Base-by-base conservation (phyloP, 2,797 vertebrate genomes). In the Coregonus sp. region DNA sequence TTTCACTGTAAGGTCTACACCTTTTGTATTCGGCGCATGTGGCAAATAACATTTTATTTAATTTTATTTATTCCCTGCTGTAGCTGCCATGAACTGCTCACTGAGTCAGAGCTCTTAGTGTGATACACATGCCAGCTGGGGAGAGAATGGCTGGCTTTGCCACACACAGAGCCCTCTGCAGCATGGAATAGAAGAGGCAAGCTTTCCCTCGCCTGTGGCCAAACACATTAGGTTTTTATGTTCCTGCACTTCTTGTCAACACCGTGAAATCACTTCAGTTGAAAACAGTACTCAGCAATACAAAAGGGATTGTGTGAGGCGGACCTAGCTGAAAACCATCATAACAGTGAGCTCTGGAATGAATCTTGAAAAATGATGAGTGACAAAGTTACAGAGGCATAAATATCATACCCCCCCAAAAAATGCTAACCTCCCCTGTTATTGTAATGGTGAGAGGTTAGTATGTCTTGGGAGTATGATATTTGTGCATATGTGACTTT, bases 211-310 rank as follows among this genome's bases (percentile, higher is more conserved):
- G 71, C 29, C 71, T n/a, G 71, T 72, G 51, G 52, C 51, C 68
- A 72, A 72, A 72, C 51, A 15, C 51, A 72, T 72, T 33, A 72
- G 50, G 70, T 33, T 72, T 51, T 33, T 56, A 56, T 18, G 51
- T 35, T 29, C 52, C 51, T 15, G 20, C 50, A 52, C 70, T 35
- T 72, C 52, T 56, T 35, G 71, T 72, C 51, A 35, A 25, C 31
- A 72, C 52, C 4, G 11, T 70, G 16, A 47, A 70, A 69, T 69
- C 16, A 18, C 11, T 47, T 37, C 37, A 47, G 37, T n/a, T 70
- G 37, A 70, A 20, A 70, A 70, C 68, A 69, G 35, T n/a, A 16
- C 33, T 18, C 3, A 35, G 67, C 35, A 69, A 70, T n/a, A 70
- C 68, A 47, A 16, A 40, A 47, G 7, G 33, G 37, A 16, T 47